These are phyloP conservation scores for Hesperia comma DNA, from an alignment of 2,888 invertebrate species.

Conservation along the genomic window DNA sequence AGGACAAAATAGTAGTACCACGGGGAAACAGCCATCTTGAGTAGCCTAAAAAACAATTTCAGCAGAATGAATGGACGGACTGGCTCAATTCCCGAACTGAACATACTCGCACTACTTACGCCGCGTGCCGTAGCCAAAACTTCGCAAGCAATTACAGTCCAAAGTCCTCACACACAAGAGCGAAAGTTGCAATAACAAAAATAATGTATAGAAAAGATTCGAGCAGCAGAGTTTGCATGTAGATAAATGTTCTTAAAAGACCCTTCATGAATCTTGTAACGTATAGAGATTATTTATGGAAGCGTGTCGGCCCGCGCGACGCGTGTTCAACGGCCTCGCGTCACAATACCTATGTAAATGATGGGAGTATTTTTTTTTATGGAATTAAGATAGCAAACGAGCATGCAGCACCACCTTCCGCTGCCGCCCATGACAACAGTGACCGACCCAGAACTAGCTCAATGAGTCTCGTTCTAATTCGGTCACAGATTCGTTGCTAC, in stretches of 20 bases:
- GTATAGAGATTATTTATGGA: slow-evolving; percentile 37
- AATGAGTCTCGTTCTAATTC: too few species aligned
- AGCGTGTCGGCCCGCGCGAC: slow-evolving; percentile 29
- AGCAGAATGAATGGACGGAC: neutral
- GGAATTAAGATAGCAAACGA: too few species aligned
- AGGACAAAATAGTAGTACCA: too few species aligned
- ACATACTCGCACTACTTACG: neutral
- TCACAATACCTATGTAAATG: neutral
- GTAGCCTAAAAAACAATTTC: neutral
- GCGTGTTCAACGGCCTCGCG: neutral
- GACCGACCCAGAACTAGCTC: too few species aligned
- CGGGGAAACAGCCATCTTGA: too few species aligned
- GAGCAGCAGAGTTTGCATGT: slow-evolving; percentile 21
- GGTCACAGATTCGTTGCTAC: too few species aligned
- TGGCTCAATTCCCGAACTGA: neutral
- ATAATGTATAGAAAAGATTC: slow-evolving; percentile 10
- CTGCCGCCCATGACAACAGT: too few species aligned
- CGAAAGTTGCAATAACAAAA: slow-evolving; percentile 24
- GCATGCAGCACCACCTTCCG: too few species aligned
- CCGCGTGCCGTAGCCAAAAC: slow-evolving; percentile 3
- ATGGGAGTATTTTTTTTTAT: neutral
- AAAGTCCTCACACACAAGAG: slow-evolving; percentile 22
- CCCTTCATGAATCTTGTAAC: slow-evolving; percentile 39
- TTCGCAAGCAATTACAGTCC: slow-evolving; percentile 22
- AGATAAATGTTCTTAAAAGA: slow-evolving; percentile 34